Base-by-base conservation (phyloP, 2,888 invertebrate genomes). In the Sthenelais limicola region DNA sequence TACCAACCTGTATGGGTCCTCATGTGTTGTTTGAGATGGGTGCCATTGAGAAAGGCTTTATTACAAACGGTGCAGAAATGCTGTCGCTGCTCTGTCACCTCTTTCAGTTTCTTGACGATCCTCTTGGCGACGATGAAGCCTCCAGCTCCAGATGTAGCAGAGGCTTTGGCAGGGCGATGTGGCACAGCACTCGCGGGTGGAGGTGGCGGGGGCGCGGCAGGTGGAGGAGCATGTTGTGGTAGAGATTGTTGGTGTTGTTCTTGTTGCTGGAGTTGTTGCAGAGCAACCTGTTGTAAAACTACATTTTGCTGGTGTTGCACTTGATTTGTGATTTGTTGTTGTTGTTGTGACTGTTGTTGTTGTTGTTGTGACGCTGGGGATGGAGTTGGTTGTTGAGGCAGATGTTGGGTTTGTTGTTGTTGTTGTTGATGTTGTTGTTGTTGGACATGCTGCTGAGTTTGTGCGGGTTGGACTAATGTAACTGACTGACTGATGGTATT, bases 11-110 rank as follows among this genome's bases (percentile, higher is more conserved):
- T 62, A 26, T 62, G 62, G 2, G 62, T 38, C 24, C 62, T 35
- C 62, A 62, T 62, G 62, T 62, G 62, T 24, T 62, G 62, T 43
- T 62, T 62, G 38, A 62, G 62, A 24, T 62, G 62, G 7, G 62
- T 62, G 21, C 62, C 62, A n/a, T 62, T 62, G 2, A 62, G 62
- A 43, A 62, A 62, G 4, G 38, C 62, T 24, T 62, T 62, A 26
- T 62, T 62, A 21, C 62, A 62, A 21, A 62, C 62, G 24, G n/a
- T 15, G 26, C 62, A 62, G 12, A 62, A 35, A 38, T 62, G 62
- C 21, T 62, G 62, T 2, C 62, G 35, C n/a, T n/a, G n/a, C 38
- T 62, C 62, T 7, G 62, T 38, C 38, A 62, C 9, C 24, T 35
- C 38, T n/a, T n/a, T n/a, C 15, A 38, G 62, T 4, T 43, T 35